Base-by-base conservation (phyloP, 2,113 vertebrate species). In the Calidris pugnax region DNA sequence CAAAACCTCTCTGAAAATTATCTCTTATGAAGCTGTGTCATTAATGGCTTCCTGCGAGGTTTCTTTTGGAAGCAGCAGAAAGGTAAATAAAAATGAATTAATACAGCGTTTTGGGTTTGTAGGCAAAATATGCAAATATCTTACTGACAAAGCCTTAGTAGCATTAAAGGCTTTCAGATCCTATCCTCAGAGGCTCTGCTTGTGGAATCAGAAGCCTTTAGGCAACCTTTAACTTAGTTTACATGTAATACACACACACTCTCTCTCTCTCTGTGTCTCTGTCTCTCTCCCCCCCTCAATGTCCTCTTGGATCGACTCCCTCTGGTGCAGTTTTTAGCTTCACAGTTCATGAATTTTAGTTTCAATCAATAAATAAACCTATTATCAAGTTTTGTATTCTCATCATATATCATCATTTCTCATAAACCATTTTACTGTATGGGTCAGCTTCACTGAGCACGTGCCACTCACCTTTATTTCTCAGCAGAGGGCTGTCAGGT, bases 321-420 rank as follows among this genome's bases (percentile, higher is more conserved):
- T 89, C 57, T 57, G 89, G 97, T 89, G 87, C 81, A 63, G 77
- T 97, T 97, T 97, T 95, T 89, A 92, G 96, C 94, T 98, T 98
- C 97, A 97, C 97, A 97, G 97, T 96, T 97, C 97, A 95, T 98
- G 91, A 97, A 97, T 98, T 98, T 98, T 98, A 98, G 98, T 98
- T 97, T 84, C 95, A 94, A 98, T 98, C 96, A 37, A 98, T 98
- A 98, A 98, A 98, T 98, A 98, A 98, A 93, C 82, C 98, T 96
- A 94, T 97, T 98, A 98, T 95, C 90, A 95, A 72, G 82, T 85
- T 98, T 97, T 96, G 97, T 96, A 96, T 97, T 97, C 97, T 97
- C 94, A 95, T 96, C 97, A 93, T 98, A 95, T 78, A 95, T 91
- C 0, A 20, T 97, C 94, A 94, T 96, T 97, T 97, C 97, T 97